phyloP scores from a whole-genome alignment of 1,140 invertebrate genomes.

The Gryon sp. region DNA sequence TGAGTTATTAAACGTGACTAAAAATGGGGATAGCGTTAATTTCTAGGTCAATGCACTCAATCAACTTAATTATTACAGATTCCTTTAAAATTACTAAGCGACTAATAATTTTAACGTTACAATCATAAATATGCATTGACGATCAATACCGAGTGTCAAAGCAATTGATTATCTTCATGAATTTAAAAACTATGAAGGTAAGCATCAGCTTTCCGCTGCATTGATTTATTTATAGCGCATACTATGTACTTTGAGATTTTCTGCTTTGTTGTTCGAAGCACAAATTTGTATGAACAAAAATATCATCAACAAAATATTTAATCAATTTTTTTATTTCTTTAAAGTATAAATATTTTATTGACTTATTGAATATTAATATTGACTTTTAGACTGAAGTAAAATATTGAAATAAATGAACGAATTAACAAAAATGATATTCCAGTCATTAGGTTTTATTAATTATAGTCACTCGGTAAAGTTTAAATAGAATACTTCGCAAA shows the following conservation, averaged over 20 bases:
- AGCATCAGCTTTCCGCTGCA: constrained; percentile 5
- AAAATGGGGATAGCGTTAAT: constrained; percentile 53
- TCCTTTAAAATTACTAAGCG: constrained; percentile 42
- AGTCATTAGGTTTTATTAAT: no score
- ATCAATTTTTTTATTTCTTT: no score
- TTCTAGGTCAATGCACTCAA: background rate
- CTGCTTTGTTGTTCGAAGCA: background rate
- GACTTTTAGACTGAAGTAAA: no score
- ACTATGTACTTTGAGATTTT: background rate
- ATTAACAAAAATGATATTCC: no score
- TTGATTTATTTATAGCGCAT: constrained; percentile 19
- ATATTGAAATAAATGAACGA: no score
- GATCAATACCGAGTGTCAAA: constrained; percentile 20
- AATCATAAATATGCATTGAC: constrained; percentile 36
- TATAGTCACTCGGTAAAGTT: no score
- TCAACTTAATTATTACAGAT: constrained; percentile 51
- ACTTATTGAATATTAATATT: no score
- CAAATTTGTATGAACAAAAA: background rate
- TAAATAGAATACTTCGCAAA: no score
- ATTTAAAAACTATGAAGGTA: constrained; percentile 31
- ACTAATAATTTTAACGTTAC: constrained; percentile 34
- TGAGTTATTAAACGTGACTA: constrained; percentile 28
- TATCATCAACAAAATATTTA: no score
- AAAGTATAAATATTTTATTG: no score
- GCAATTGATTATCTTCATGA: constrained; percentile 29